These are phyloP conservation scores for Beris chalybata DNA, from an alignment of 2,888 invertebrate species.

Conservation along the genomic window DNA sequence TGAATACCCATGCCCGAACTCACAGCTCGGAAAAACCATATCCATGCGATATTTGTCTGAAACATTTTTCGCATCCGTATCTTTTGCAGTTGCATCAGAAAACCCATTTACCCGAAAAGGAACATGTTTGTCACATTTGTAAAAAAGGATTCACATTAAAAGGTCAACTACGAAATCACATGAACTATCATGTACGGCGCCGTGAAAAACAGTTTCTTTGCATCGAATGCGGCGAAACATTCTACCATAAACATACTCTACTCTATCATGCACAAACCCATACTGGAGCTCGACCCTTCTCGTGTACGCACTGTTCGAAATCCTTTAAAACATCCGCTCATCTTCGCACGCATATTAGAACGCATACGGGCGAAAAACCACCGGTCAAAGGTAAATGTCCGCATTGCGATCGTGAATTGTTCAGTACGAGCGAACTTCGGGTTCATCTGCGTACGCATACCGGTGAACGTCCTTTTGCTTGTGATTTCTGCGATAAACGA, in stretches of 20 bases:
- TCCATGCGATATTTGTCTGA: conserved; percentile 20
- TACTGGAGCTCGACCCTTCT: conserved; percentile 23
- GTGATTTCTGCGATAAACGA: conserved; percentile 32
- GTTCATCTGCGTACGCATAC: conserved; percentile 37
- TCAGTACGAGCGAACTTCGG: conserved; percentile 30
- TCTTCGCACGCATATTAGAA: conserved; percentile 31
- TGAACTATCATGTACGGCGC: conserved; percentile 8
- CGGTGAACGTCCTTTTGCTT: conserved; percentile 34
- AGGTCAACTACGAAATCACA: conserved; percentile 30
- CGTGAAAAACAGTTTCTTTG: conserved; percentile 32
- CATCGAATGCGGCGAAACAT: conserved; percentile 31
- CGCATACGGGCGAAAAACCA: conserved; percentile 29
- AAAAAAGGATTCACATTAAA: conserved; percentile 28
- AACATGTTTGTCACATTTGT: conserved; percentile 30
- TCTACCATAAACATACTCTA: conserved; percentile 29
- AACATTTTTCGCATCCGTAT: conserved; percentile 27
- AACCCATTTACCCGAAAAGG: conserved; percentile 29
- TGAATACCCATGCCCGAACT: conserved; percentile 25
- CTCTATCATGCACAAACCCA: conserved; percentile 33
- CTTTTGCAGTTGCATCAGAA: conserved; percentile 30
- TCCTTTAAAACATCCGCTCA: conserved; percentile 29
- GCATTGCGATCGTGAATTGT: conserved; percentile 30
- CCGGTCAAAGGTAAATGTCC: conserved; percentile 28
- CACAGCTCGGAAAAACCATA: conserved; percentile 30
- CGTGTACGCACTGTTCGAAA: conserved; percentile 31